Conservation (phyloP, 2,888 invertebrate genomes). For the Eupsilia transversa region DNA sequence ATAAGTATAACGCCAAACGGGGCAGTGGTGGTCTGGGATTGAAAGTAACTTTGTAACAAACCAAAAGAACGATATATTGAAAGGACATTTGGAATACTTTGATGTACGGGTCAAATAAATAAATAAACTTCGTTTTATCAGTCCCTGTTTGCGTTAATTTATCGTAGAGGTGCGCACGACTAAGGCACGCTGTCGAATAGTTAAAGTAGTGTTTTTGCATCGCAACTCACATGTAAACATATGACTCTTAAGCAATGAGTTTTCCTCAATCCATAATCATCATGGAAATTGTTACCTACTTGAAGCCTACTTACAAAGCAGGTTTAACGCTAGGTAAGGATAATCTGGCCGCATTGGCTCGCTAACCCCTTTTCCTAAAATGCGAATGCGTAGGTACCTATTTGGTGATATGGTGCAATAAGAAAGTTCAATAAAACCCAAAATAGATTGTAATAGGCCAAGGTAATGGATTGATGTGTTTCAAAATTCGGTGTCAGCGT, state of each 20-base stretch:
- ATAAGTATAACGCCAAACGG: not conserved
- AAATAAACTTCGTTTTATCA: not conserved
- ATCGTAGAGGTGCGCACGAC: not conserved
- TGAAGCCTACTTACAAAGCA: constrained; percentile 7
- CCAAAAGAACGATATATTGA: not conserved
- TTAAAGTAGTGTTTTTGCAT: not conserved
- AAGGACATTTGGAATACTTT: not conserved
- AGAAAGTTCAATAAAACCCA: not conserved
- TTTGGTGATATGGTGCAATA: not conserved
- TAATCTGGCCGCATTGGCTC: not conserved
- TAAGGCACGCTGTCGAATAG: not conserved
- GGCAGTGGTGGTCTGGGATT: not conserved
- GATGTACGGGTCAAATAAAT: not conserved
- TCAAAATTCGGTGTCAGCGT: constrained; percentile 5
- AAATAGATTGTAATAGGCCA: constrained; percentile 11
- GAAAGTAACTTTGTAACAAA: not conserved
- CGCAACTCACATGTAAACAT: constrained; percentile 12
- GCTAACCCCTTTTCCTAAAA: constrained; percentile 3
- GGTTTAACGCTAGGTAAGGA: not conserved
- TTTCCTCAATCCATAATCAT: constrained; percentile 49
- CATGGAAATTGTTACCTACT: constrained; percentile 35
- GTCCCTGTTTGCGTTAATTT: not conserved
- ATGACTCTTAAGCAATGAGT: constrained; percentile 19
- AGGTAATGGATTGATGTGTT: constrained; percentile 26
- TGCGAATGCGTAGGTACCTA: not conserved